Percentiles rank a stretch among this genome's conserved stretches.
phyloP scores from a whole-genome alignment of 30 jellyfish, hydroid and myxozoan species.

The Nemopilema nomurai region DNA sequence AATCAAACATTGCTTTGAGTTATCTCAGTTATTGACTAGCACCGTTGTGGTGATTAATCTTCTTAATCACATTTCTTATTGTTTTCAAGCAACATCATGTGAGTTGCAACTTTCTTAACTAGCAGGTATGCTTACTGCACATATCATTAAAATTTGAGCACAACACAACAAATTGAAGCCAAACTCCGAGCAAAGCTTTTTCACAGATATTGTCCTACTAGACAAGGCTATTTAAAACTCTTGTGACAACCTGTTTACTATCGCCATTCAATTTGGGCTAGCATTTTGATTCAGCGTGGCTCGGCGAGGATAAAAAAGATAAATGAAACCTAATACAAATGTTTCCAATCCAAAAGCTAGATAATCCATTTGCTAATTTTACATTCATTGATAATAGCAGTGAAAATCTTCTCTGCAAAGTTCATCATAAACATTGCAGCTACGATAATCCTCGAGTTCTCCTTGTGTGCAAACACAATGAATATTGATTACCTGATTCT shows the following conservation, averaged over 20 bases:
- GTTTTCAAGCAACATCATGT: background rate
- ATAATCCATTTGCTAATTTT: too few relatives aligned
- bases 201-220: too few relatives aligned
- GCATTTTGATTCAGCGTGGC: background rate
- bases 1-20: background rate
- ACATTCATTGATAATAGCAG: too few relatives aligned
- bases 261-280: background rate
- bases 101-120: too few relatives aligned
- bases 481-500: conserved; percentile 1
- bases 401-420: too few relatives aligned
- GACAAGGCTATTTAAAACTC: too few relatives aligned
- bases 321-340: background rate
- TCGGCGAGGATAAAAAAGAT: background rate
- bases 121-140: too few relatives aligned
- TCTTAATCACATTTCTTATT: background rate
- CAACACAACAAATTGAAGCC: too few relatives aligned
- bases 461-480: too few relatives aligned
- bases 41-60: background rate
- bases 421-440: background rate
- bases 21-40: background rate
- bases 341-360: background rate
- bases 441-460: too few relatives aligned
- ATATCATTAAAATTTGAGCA: too few relatives aligned
- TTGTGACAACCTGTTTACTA: background rate
- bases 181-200: too few relatives aligned